Percentiles rank a stretch among this genome's conserved stretches.
Conservation (phyloP, 2,113 vertebrate genomes). For the Bambusicola thoracicus region DNA sequence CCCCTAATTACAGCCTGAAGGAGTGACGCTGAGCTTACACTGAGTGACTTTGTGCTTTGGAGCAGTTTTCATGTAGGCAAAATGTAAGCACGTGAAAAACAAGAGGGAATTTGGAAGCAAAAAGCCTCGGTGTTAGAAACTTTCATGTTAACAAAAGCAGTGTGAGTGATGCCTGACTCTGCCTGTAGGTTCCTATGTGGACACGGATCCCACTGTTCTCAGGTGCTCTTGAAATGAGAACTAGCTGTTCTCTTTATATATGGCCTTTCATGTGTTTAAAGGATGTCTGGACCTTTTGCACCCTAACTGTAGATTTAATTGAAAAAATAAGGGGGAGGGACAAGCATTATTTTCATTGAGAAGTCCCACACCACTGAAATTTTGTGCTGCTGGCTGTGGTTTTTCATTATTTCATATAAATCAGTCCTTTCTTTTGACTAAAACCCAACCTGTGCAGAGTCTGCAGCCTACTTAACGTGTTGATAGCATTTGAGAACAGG, state of each 20-base stretch:
- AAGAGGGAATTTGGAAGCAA: not conserved
- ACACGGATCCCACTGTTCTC: not conserved
- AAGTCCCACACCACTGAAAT: not conserved
- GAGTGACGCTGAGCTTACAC: not conserved
- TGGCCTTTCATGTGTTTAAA: not conserved
- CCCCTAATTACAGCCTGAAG: slow-evolving; percentile 16
- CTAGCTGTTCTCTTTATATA: not conserved
- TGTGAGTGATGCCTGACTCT: not conserved
- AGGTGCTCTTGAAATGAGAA: not conserved
- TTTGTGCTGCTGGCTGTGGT: not conserved
- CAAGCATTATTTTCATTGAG: not conserved
- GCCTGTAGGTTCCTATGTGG: accelerated
- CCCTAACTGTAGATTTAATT: not conserved
- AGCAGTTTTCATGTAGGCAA: not conserved
- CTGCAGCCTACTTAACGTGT: not conserved
- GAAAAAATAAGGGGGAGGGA: not conserved
- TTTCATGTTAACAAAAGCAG: not conserved
- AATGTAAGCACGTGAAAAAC: not conserved
- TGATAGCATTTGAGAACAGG: not conserved
- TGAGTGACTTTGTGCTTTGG: not conserved
- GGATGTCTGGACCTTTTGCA: not conserved
- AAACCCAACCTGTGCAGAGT: not conserved
- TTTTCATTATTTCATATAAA: not conserved
- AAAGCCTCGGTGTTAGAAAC: not conserved
- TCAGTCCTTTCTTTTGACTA: not conserved